Evolutionary conservation across 2,113 vertebrate genomes (phyloP), one percentile per base, ranked within the genome.

Genomic region (Ptyas mucosa): DNA sequence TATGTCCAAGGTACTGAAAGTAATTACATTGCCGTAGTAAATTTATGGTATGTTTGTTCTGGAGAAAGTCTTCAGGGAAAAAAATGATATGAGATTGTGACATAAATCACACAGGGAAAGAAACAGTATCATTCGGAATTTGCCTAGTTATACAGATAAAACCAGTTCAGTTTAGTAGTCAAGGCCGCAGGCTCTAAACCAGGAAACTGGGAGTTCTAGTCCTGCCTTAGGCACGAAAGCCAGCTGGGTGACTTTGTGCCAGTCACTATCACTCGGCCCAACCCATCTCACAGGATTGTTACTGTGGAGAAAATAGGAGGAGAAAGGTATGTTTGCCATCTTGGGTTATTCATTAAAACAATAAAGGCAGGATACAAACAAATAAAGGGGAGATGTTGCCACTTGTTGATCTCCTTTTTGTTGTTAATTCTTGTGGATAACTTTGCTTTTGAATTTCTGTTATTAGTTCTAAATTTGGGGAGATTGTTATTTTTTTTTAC

Each of bases 101-200:
- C 29, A 3, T 97, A 96, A 95, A 95, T 95, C 92, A 95, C 14
- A 55, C 26, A 15, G 24, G 86, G 53, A 54, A 95, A 57, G 29
- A 94, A 92, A 90, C 90, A 91, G 61, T 85, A 94, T 96, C 93
- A 94, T 85, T 95, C 93, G 86, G 90, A 96, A 96, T 94, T 93
- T 91, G 90, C 87, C 88, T 93, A 43, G 75, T 93, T 21, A 0
- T 93, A 81, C 88, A 92, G 94, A 92, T 95, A 94, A 29, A n/a
- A 7, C 12, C 1, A 34, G 14, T 69, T 69, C 64, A 2, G 14
- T 69, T n/a, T 69, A 69, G 14, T 15, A 15, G 29, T 69, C 29
- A 69, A 69, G 29, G 26, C 29, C 29, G 2, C 64, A 69, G 29
- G 29, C 64, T 69, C 34, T 34, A 69, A 69, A 69, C 29, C 29